Percentiles rank a stretch among this genome's conserved stretches.
Evolutionary conservation across 1,140 invertebrate species (phyloP).

Genomic region (Bombus difficillimus): DNA sequence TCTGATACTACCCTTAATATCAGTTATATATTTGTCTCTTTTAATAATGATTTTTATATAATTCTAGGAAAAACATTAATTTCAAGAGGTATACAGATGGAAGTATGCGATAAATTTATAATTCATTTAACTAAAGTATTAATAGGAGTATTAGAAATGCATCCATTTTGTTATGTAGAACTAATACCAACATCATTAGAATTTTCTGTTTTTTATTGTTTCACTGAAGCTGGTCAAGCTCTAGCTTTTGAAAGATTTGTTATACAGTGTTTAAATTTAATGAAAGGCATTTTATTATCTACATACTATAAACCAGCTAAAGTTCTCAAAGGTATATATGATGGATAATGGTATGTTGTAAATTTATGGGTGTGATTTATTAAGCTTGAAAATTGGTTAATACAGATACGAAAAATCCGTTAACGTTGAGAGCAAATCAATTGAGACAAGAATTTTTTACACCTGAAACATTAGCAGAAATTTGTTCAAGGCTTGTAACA

Average conservation of each 20-base stretch:
- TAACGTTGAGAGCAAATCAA: constrained; percentile 85
- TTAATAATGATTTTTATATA: constrained; percentile 38
- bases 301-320: constrained; percentile 87
- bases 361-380: not conserved
- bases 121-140: constrained; percentile 91
- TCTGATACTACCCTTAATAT: too few relatives aligned
- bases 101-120: constrained; percentile 91
- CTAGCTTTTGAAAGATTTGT: constrained; percentile 92
- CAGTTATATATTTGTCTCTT: constrained; percentile 19
- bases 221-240: constrained; percentile 89
- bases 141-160: constrained; percentile 88
- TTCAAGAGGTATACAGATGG: constrained; percentile 85
- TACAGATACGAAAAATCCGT: constrained; percentile 80
- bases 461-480: constrained; percentile 87
- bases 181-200: constrained; percentile 91
- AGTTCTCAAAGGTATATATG: constrained; percentile 81
- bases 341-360: not conserved
- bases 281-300: constrained; percentile 92
- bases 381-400: constrained; percentile 54
- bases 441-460: constrained; percentile 90
- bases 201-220: constrained; percentile 93
- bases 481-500: constrained; percentile 92
- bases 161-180: constrained; percentile 90
- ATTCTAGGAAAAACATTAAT: constrained; percentile 86
- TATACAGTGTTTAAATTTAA: constrained; percentile 94